phyloP scores from a whole-genome alignment of 2,797 vertebrate species.

The Galaxias olidus region DNA sequence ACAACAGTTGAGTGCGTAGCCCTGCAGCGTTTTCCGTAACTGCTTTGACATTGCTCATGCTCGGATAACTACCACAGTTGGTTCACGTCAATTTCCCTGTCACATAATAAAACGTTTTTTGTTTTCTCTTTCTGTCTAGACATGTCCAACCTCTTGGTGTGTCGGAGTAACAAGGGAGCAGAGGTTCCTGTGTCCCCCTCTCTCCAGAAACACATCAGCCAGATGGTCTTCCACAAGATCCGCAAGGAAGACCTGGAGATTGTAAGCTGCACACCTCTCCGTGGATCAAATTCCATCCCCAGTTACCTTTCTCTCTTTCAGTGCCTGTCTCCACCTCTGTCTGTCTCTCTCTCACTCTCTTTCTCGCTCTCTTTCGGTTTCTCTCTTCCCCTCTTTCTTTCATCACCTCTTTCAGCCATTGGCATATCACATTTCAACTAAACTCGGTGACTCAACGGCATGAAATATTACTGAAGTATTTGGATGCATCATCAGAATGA shows the following conservation, averaged over 20 bases:
- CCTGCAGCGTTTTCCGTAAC: no score
- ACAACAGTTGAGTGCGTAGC: no score
- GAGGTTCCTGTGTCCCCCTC: conserved; percentile 82
- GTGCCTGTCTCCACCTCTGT: not conserved
- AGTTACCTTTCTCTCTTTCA: not conserved
- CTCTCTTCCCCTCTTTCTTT: not conserved
- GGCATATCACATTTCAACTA: no score
- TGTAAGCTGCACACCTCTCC: conserved; percentile 72
- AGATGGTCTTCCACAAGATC: conserved; percentile 99
- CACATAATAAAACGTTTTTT: not conserved
- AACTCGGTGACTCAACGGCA: no score
- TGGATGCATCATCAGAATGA: no score
- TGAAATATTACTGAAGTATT: no score
- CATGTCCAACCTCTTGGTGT: conserved; percentile 93
- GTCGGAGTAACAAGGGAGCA: conserved; percentile 82
- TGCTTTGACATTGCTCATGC: no score
- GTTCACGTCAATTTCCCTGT: not conserved
- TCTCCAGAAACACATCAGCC: conserved; percentile 87
- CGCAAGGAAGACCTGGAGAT: conserved; percentile 90
- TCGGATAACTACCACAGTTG: no score
- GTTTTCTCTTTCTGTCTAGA: conserved; percentile 67
- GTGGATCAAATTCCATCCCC: not conserved
- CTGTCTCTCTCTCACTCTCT: not conserved
- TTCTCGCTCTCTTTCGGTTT: not conserved
- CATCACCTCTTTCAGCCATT: not conserved